phyloP scores from a whole-genome alignment of 2,113 vertebrate species.

The Microtus pennsylvanicus region DNA sequence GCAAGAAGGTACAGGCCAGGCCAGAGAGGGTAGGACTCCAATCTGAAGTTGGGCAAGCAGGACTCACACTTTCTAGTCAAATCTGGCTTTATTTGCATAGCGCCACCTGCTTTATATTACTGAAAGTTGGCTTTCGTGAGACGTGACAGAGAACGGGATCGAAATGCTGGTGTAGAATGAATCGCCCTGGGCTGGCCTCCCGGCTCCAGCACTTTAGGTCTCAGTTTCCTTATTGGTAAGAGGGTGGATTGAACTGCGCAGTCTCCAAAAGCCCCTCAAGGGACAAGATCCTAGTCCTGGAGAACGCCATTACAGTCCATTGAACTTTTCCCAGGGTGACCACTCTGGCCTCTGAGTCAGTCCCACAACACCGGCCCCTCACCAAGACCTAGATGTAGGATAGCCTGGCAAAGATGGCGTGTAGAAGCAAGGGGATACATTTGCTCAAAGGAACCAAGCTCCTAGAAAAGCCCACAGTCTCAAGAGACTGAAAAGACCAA shows the following conservation, averaged over 20 bases:
- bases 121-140: background rate
- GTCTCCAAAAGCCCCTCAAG: background rate
- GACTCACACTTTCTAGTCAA: slow-evolving; percentile 35
- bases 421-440: background rate
- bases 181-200: slow-evolving; percentile 4
- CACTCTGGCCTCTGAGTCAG: background rate
- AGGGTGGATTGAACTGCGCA: background rate
- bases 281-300: background rate
- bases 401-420: background rate
- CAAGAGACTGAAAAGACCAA: background rate
- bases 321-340: background rate
- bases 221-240: slow-evolving; percentile 11
- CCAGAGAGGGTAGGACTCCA: background rate
- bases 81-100: background rate
- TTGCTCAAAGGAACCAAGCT: background rate
- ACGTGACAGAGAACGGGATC: background rate
- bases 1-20: background rate
- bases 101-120: background rate
- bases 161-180: background rate
- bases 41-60: background rate
- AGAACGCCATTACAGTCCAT: background rate
- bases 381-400: background rate
- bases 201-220: background rate
- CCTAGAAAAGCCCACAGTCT: slow-evolving; percentile 12
- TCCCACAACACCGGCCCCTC: background rate